Conservation (phyloP, 2,888 invertebrate genomes). For the Endomychus coccineus region DNA sequence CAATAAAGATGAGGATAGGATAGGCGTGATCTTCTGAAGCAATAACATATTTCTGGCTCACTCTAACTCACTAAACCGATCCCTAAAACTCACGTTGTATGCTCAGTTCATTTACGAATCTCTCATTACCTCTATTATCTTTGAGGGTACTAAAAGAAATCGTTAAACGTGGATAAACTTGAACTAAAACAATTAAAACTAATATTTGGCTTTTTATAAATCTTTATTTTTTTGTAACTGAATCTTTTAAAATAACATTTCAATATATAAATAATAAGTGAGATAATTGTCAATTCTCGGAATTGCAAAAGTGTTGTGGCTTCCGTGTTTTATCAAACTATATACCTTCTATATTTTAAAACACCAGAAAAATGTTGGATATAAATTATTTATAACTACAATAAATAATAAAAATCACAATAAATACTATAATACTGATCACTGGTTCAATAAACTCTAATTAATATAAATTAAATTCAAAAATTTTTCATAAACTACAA, state of each 20-base stretch:
- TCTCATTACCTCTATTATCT: too few species aligned
- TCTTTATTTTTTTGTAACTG: conserved; percentile 42
- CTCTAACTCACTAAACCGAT: too few species aligned
- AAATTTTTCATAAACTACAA: background rate
- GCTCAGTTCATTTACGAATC: too few species aligned
- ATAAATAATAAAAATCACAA: conserved; percentile 4
- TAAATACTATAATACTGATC: conserved; percentile 12
- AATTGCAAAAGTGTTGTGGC: conserved; percentile 21
- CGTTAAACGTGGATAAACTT: too few species aligned
- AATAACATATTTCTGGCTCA: too few species aligned
- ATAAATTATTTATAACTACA: conserved; percentile 12
- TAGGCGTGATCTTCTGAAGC: too few species aligned
- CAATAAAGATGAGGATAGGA: too few species aligned
- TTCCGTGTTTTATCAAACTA: conserved; percentile 33
- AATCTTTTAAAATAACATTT: conserved; percentile 42
- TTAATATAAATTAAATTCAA: background rate
- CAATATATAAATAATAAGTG: conserved; percentile 40
- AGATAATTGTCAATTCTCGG: conserved; percentile 27
- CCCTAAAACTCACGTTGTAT: too few species aligned
- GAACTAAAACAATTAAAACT: too few species aligned
- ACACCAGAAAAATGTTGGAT: conserved; percentile 13
- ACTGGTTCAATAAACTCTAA: background rate
- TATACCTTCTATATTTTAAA: conserved; percentile 29
- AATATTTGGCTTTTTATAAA: conserved; percentile 36
- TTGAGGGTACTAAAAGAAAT: too few species aligned